A percentile compares a stretch with the other conserved stretches of the same genome.
Conservation (phyloP, 2,797 vertebrate genomes). For the Caiman crocodilus region DNA sequence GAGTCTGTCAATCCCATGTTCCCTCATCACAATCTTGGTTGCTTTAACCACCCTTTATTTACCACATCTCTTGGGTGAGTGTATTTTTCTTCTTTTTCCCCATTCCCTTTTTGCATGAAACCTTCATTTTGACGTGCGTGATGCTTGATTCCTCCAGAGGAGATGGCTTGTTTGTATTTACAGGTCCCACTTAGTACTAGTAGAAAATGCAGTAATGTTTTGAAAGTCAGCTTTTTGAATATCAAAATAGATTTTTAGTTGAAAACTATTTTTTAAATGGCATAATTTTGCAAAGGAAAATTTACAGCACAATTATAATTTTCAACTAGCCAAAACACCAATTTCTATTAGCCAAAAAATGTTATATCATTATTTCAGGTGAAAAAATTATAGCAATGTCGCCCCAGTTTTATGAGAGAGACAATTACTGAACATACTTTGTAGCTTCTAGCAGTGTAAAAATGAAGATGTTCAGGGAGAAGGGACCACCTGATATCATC, state of each 20-base stretch:
- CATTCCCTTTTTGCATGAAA: background rate
- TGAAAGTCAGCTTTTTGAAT: background rate
- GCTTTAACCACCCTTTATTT: background rate
- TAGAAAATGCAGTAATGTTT: background rate
- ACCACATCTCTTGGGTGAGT: background rate
- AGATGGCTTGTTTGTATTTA: too few species aligned
- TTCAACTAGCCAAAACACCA: background rate
- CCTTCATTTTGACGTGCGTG: background rate
- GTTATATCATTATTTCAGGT: too few species aligned
- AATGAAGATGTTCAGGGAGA: background rate
- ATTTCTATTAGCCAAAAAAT: background rate
- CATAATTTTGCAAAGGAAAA: too few species aligned
- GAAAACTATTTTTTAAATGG: too few species aligned
- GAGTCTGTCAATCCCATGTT: too few species aligned
- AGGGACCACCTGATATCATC: background rate
- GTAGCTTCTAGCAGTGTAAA: background rate
- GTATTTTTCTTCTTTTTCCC: background rate
- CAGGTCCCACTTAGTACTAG: too few species aligned
- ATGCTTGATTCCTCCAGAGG: background rate
- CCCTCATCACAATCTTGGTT: background rate
- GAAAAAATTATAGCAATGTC: too few species aligned
- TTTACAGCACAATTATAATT: background rate
- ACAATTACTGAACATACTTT: rapidly evolving
- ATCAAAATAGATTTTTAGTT: background rate
- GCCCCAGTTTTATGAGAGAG: background rate